A percentile compares a stretch with the other conserved stretches of the same genome.
Evolutionary conservation across 2,797 vertebrate species (phyloP).

Genomic region (Acanthis flammea): DNA sequence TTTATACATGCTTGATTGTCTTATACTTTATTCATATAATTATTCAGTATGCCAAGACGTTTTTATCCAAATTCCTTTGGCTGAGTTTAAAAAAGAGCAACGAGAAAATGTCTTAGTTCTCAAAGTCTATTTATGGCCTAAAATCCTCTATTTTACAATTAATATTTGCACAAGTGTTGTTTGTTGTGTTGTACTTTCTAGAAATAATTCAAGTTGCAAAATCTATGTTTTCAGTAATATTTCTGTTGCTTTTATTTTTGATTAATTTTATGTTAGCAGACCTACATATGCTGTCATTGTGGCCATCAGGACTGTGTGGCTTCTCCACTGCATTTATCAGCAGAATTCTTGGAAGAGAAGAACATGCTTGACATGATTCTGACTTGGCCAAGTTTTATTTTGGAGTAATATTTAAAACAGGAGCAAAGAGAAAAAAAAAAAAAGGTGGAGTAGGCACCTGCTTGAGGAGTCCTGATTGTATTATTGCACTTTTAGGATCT

Average conservation of each 20-base stretch:
- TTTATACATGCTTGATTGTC: neutral
- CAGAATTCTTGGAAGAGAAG: neutral
- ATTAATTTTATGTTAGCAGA: neutral
- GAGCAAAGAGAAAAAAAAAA: neutral
- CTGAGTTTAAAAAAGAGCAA: neutral
- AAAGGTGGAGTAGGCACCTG: neutral
- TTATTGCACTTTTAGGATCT: neutral
- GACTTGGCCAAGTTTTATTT: neutral
- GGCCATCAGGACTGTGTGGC: neutral
- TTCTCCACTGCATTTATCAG: neutral
- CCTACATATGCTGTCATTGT: neutral
- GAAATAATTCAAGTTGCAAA: neutral
- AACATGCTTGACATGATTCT: rapidly evolving
- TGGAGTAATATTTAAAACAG: neutral
- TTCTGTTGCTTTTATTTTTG: neutral
- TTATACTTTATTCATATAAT: neutral
- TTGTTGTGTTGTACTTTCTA: neutral
- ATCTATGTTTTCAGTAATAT: neutral
- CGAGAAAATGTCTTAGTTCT: neutral
- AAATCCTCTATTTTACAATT: neutral
- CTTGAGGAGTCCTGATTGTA: neutral
- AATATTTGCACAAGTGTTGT: neutral
- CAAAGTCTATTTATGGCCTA: neutral
- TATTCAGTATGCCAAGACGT: neutral
- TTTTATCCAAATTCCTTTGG: neutral